Conservation (phyloP, 2,113 vertebrate genomes). For the Miniopterus natalensis region DNA sequence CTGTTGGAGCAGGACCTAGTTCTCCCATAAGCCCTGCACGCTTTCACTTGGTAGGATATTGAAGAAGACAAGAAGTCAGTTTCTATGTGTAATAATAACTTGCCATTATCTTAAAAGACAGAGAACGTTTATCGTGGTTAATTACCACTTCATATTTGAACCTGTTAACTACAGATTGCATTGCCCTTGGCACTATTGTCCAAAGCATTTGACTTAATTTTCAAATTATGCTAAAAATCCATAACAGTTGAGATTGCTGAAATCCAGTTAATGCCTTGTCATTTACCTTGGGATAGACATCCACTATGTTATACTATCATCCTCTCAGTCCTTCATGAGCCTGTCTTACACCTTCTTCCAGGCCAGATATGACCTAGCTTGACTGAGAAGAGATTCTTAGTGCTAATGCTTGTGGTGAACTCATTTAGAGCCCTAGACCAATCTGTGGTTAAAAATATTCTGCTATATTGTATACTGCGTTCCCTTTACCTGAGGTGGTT, state of each 20-base stretch:
- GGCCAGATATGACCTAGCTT: background rate
- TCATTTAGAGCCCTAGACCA: background rate
- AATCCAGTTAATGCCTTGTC: background rate
- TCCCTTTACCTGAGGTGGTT: background rate
- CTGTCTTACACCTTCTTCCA: background rate
- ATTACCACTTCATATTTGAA: background rate
- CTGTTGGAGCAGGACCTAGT: background rate
- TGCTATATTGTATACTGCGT: background rate
- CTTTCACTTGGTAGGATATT: background rate
- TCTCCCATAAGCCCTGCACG: background rate
- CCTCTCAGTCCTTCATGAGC: background rate
- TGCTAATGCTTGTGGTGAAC: background rate
- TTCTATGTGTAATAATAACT: background rate
- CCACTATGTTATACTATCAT: background rate
- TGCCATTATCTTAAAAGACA: background rate
- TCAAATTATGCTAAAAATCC: background rate
- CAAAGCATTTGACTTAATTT: background rate
- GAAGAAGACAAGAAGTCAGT: background rate
- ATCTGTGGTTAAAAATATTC: constrained; percentile 14
- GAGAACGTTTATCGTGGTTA: background rate
- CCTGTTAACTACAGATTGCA: background rate
- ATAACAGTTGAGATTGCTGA: background rate
- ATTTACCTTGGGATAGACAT: background rate
- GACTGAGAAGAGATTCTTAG: background rate
- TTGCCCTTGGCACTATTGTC: background rate